These are phyloP conservation scores for Meloidogyne chitwoodi DNA, from an alignment of 1,140 invertebrate species.

Conservation along the genomic window DNA sequence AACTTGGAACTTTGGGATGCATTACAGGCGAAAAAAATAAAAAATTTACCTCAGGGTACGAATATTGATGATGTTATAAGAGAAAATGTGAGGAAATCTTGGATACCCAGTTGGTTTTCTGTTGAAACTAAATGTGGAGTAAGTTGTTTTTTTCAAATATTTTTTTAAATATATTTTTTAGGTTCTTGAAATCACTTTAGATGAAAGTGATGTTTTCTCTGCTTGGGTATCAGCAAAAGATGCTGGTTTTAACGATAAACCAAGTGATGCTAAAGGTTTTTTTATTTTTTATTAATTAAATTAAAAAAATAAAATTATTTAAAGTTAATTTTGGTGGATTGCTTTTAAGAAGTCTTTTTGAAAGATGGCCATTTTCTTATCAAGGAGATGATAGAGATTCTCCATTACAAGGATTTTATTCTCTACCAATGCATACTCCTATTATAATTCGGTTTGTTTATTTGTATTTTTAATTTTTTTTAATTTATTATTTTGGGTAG, in stretches of 20 bases:
- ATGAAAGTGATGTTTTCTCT: constrained; percentile 93
- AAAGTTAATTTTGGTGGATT: constrained; percentile 89
- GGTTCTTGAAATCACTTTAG: constrained; percentile 95
- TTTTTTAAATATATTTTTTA: constrained; percentile 56
- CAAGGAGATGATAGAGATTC: constrained; percentile 51
- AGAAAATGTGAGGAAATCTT: constrained; percentile 83
- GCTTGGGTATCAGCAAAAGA: constrained; percentile 97
- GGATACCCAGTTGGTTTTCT: constrained; percentile 98
- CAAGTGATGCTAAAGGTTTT: constrained; percentile 79
- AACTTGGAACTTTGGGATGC: constrained; percentile 95
- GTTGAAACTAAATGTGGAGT: constrained; percentile 96
- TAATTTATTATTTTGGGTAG: not conserved
- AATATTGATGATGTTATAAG: constrained; percentile 90
- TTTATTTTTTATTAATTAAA: constrained; percentile 13
- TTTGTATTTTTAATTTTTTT: constrained; percentile 20
- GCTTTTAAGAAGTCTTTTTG: constrained; percentile 84
- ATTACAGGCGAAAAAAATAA: constrained; percentile 67
- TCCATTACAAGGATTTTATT: constrained; percentile 79
- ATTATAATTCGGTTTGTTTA: constrained; percentile 82
- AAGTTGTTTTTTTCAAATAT: constrained; percentile 61
- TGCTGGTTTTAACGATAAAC: constrained; percentile 75
- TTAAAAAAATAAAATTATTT: not conserved
- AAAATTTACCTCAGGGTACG: constrained; percentile 77
- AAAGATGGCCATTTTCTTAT: constrained; percentile 80
- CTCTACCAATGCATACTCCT: constrained; percentile 87